Base-by-base conservation (phyloP, 1,140 invertebrate genomes). In the Muscidifurax raptorellus region DNA sequence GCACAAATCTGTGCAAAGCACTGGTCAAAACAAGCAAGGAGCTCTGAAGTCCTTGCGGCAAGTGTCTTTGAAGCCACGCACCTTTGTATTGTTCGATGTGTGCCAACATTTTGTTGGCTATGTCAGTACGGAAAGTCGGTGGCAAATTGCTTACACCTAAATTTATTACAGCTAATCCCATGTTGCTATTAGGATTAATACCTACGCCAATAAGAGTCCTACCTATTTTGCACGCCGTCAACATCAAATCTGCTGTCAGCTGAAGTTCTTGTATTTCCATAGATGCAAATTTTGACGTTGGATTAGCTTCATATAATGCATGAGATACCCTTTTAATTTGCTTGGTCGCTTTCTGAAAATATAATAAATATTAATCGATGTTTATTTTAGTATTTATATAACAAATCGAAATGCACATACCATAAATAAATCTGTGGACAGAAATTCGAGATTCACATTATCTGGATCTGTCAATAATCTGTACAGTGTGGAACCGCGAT, bases 41-140 rank as follows among this genome's bases (percentile, higher is more conserved):
- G 80, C 91, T 93, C 86, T 95, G 94, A 13, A 95, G 91, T 28
- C 94, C 94, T 83, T 94, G 93, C 9, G 94, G 93, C 80, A 94
- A 90, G 87, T 95, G 94, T 82, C 94, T 91, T 84, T 94, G 92
- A 30, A 94, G 85, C 94, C 94, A 95, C 12, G 94, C 92, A 30
- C 94, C 94, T 87, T 94, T 94, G 86, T 95, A 95, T 81, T 94
- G 94, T 87, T 95, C 94, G 69, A 94, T 94, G 47, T 94, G 91
- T 66, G 94, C 93, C n/a, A 95, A 87, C 90, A 95, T 92, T 89
- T 95, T 95, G 89, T 96, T 96, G n/a, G 95, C 95, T 86, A 95
- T 92, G 86, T 96, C 95, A 22, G 95, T 96, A 83, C 94, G 93
- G 64, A 95, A 94, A 27, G 95, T 95, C 15, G 95, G 93, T 52